A percentile compares a stretch with the other conserved stretches of the same genome.
phyloP scores from a whole-genome alignment of 2,113 vertebrate species.

The Eulemur macaco region DNA sequence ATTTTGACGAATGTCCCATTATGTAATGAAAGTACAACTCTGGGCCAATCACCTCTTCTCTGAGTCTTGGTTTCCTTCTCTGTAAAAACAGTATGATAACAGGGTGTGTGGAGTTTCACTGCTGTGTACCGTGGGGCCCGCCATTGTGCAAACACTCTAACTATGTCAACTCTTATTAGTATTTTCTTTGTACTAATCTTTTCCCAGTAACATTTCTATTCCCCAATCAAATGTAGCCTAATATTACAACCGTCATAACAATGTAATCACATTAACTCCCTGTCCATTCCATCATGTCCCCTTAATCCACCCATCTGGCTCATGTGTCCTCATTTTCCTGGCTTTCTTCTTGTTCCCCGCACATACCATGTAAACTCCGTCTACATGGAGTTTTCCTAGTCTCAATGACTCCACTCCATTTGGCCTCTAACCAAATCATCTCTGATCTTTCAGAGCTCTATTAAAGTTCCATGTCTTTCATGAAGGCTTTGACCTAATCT shows the following conservation, averaged over 20 bases:
- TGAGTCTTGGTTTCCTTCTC: neutral
- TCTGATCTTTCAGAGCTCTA: neutral
- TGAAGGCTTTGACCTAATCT: neutral
- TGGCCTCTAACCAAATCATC: neutral
- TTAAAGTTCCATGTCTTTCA: neutral
- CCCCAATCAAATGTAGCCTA: neutral
- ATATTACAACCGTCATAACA: neutral
- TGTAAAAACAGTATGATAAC: neutral
- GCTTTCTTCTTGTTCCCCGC: neutral
- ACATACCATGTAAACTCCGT: neutral
- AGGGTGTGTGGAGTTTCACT: neutral
- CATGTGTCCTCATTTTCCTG: neutral
- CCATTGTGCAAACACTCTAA: neutral
- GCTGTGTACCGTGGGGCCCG: fast-evolving
- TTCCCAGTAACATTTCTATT: neutral
- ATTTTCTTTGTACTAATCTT: neutral
- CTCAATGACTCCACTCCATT: neutral
- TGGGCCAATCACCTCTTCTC: neutral
- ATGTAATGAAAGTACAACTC: neutral
- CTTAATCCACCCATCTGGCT: neutral
- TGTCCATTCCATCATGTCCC: neutral
- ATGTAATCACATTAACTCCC: neutral
- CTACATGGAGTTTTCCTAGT: neutral
- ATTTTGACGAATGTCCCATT: neutral
- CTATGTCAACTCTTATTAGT: neutral